phyloP scores from a whole-genome alignment of 2,797 vertebrate genomes.

The Pseudocheirus occidentalis region DNA sequence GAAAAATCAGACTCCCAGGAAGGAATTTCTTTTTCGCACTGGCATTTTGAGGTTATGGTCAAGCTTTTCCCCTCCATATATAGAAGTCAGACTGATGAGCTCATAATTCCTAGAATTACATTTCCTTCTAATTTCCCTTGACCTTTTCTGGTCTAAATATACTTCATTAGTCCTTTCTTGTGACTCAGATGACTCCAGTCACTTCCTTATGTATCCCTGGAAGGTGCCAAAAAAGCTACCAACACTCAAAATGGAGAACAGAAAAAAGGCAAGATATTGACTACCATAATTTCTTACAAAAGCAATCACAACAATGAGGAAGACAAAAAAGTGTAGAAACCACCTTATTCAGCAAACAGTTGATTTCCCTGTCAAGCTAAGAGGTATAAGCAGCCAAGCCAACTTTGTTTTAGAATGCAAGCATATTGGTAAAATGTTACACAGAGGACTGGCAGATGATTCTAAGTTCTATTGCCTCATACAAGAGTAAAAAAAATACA shows the following conservation, averaged over 20 bases:
- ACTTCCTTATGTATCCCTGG: not conserved
- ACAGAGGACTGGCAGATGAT: not conserved
- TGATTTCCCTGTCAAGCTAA: not conserved
- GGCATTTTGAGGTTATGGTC: not conserved
- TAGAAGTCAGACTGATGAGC: not conserved
- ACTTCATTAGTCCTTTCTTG: not conserved
- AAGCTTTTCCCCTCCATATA: not conserved
- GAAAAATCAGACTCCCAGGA: not conserved
- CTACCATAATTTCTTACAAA: not conserved
- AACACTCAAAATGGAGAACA: not conserved
- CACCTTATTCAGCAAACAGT: not conserved
- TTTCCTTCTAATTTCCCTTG: not conserved
- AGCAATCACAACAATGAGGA: not conserved
- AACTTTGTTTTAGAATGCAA: not conserved
- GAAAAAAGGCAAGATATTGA: not conserved
- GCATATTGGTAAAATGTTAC: not conserved
- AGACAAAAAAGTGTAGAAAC: not conserved
- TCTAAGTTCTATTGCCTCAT: not conserved
- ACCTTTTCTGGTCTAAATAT: not conserved
- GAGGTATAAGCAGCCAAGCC: not conserved
- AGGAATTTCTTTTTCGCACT: not conserved
- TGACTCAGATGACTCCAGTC: not conserved
- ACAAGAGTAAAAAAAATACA: not conserved
- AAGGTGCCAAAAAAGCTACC: not conserved
- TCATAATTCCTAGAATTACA: not conserved